A percentile compares a stretch with the other conserved stretches of the same genome.
Evolutionary conservation across 2,113 vertebrate species (phyloP).

Genomic region (Myotis lucifugus): DNA sequence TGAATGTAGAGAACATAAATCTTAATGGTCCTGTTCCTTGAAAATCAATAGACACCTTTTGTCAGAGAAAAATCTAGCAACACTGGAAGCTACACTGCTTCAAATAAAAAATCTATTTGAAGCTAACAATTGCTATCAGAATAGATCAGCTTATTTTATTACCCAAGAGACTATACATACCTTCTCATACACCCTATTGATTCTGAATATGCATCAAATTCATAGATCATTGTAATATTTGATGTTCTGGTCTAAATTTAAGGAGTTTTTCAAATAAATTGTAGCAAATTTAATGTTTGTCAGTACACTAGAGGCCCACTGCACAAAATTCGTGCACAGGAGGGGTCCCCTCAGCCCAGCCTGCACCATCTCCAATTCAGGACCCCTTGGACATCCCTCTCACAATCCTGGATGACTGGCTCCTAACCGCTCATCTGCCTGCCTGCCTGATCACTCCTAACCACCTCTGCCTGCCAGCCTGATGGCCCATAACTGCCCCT

Average conservation of each 20-base stretch:
- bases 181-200: neutral
- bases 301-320: neutral
- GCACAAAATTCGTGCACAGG: too few species aligned
- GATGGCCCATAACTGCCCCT: too few species aligned
- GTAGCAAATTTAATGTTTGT: neutral
- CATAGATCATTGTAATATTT: neutral
- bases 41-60: constrained; percentile 12
- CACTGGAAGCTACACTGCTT: neutral
- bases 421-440: too few species aligned
- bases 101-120: neutral
- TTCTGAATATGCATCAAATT: neutral
- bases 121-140: neutral
- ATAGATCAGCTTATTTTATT: neutral
- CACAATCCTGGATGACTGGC: too few species aligned
- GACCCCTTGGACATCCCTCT: too few species aligned
- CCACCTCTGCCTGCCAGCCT: too few species aligned
- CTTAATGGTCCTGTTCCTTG: neutral
- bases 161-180: neutral
- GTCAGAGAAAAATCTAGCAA: neutral
- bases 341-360: too few species aligned
- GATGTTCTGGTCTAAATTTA: neutral
- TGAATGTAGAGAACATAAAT: neutral
- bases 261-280: neutral
- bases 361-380: too few species aligned
- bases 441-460: too few species aligned